Conservation (phyloP, 2,797 vertebrate species). For the Phoebastria nigripes region DNA sequence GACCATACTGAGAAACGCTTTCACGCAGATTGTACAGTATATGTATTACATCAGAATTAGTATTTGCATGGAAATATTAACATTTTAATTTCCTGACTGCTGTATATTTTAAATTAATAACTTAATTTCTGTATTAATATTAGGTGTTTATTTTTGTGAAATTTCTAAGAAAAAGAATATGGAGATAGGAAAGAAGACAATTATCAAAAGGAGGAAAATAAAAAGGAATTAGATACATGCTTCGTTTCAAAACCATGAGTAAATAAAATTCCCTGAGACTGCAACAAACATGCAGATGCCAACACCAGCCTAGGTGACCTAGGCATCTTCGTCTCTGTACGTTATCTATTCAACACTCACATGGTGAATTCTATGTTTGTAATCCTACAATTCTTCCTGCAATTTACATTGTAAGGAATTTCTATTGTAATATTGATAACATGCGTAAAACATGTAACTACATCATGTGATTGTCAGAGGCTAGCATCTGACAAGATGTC, state of each 20-base stretch:
- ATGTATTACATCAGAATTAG: not conserved
- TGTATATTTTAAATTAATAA: not conserved
- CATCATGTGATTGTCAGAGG: not conserved
- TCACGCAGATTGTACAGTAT: not conserved
- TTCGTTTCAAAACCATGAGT: not conserved
- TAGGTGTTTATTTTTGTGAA: not conserved
- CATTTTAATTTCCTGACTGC: not conserved
- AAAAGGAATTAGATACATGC: not conserved
- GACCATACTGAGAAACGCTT: not conserved
- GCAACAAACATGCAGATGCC: not conserved
- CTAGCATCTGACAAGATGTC: not conserved
- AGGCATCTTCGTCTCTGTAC: not conserved
- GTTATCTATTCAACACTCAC: not conserved
- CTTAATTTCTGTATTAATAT: not conserved
- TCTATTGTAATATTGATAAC: not conserved
- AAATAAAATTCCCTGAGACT: not conserved
- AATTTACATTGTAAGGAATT: not conserved
- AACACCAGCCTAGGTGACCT: not conserved
- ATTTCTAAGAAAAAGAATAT: not conserved
- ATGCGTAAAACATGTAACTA: not conserved
- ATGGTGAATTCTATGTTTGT: not conserved
- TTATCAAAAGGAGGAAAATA: not conserved
- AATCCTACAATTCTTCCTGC: not conserved
- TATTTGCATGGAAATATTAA: not conserved
- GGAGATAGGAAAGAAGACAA: not conserved